A percentile compares a stretch with the other conserved stretches of the same genome.
phyloP scores from a whole-genome alignment of 2,888 invertebrate species.

The Phytoseiulus persimilis region DNA sequence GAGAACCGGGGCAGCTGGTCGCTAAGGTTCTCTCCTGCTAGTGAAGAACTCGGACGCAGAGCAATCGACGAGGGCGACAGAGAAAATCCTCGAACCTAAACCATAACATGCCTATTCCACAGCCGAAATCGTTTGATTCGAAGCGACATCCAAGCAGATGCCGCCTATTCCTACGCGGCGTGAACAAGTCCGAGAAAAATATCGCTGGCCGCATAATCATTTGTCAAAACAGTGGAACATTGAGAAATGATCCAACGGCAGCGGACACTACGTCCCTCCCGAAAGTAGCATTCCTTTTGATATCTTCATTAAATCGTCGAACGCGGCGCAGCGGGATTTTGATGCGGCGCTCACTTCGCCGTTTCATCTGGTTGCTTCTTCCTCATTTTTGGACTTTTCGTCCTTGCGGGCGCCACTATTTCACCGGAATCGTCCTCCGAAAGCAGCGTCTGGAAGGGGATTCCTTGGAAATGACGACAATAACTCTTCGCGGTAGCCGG shows the following conservation, averaged over 20 bases:
- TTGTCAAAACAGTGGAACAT: slow-evolving; percentile 5
- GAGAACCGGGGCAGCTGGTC: too few relatives aligned
- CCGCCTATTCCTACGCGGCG: background rate
- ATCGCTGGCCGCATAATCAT: background rate
- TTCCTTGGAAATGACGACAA: background rate
- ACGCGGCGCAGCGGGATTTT: background rate
- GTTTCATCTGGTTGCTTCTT: background rate
- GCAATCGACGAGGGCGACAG: too few relatives aligned
- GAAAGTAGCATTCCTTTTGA: background rate
- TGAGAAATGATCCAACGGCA: background rate
- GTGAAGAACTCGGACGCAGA: too few relatives aligned
- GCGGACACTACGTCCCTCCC: background rate
- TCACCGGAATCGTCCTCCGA: background rate
- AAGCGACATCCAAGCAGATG: too few relatives aligned
- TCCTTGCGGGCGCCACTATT: background rate
- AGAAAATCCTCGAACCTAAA: too few relatives aligned
- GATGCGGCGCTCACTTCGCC: background rate
- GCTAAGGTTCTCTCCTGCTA: too few relatives aligned
- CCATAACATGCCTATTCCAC: too few relatives aligned
- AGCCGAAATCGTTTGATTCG: too few relatives aligned
- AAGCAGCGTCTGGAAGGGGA: background rate
- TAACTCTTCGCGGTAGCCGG: background rate
- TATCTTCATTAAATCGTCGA: background rate
- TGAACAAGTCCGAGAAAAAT: background rate
- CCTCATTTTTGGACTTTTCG: background rate